Conservation (phyloP, 2,888 invertebrate species). For the Biston stratarius region DNA sequence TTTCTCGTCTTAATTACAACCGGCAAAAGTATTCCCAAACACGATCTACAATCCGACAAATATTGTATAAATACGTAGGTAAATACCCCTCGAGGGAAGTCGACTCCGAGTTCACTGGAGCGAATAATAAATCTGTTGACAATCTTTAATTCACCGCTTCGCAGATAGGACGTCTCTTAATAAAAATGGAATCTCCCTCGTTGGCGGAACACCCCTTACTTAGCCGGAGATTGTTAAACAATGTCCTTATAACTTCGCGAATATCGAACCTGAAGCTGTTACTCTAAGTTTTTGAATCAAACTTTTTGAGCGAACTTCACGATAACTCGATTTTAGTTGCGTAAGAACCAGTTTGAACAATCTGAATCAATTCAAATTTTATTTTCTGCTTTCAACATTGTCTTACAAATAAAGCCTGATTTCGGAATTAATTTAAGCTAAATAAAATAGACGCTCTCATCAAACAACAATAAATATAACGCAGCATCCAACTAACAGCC, state of each 20-base stretch:
- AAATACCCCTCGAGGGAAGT: conserved; percentile 63
- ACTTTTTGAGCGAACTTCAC: conserved; percentile 34
- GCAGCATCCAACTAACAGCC: conserved; percentile 21
- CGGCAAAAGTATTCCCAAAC: conserved; percentile 48
- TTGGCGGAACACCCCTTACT: conserved; percentile 56
- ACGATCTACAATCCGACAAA: conserved; percentile 46
- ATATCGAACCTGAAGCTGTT: conserved; percentile 42
- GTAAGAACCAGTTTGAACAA: conserved; percentile 11
- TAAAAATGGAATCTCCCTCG: conserved; percentile 64
- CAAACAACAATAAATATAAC: conserved; percentile 24
- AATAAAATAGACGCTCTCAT: conserved; percentile 3
- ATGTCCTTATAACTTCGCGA: conserved; percentile 47
- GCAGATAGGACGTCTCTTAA: conserved; percentile 60
- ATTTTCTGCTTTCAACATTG: background rate
- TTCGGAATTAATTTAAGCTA: background rate
- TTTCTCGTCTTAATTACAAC: conserved; percentile 47
- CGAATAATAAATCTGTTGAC: conserved; percentile 85
- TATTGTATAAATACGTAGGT: conserved; percentile 61
- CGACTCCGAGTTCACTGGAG: conserved; percentile 74
- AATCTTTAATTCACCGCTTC: conserved; percentile 81
- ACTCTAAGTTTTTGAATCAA: conserved; percentile 47
- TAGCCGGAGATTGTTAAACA: conserved; percentile 46
- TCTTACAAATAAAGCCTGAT: background rate
- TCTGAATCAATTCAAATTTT: conserved; percentile 10
- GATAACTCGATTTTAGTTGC: conserved; percentile 28